A percentile compares a stretch with the other conserved stretches of the same genome.
Conservation (phyloP, 2,888 invertebrate species). For the Aphodius sticticus region DNA sequence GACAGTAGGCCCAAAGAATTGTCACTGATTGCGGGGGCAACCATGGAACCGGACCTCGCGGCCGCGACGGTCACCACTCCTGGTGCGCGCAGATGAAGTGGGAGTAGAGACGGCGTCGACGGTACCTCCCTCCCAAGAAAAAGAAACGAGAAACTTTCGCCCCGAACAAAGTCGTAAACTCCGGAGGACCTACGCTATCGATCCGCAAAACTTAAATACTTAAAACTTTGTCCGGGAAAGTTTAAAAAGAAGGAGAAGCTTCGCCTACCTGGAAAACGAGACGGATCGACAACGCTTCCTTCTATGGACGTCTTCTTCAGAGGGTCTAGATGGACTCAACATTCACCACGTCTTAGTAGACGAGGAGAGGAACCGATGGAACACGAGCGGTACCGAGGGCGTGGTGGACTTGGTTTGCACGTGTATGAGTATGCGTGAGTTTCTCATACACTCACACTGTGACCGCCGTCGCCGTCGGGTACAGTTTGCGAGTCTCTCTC, state of each 20-base stretch:
- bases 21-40: slow-evolving; percentile 44
- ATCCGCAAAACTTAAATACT: slow-evolving; percentile 42
- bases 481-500: slow-evolving; percentile 59
- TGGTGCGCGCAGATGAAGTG: slow-evolving; percentile 33
- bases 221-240: slow-evolving; percentile 25
- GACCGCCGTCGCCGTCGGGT: slow-evolving; percentile 64
- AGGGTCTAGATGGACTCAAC: slow-evolving; percentile 12
- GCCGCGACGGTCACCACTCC: slow-evolving; percentile 30
- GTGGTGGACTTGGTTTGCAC: slow-evolving; percentile 54
- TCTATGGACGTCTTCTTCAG: slow-evolving; percentile 13
- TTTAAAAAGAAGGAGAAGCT: slow-evolving; percentile 35
- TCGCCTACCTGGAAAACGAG: slow-evolving; percentile 41
- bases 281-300: slow-evolving; percentile 20
- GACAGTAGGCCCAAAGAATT: slow-evolving; percentile 37
- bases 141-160: slow-evolving; percentile 25
- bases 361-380: slow-evolving; percentile 48
- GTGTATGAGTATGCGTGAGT: slow-evolving; percentile 57
- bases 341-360: slow-evolving; percentile 33
- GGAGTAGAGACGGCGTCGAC: slow-evolving; percentile 30
- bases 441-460: slow-evolving; percentile 42
- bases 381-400: slow-evolving; percentile 52
- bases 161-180: slow-evolving; percentile 22
- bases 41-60: slow-evolving; percentile 26
- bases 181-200: slow-evolving; percentile 29
- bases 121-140: slow-evolving; percentile 14